These are phyloP conservation scores for Drosophila algonquin DNA, from an alignment of 2,888 invertebrate species.

Conservation along the genomic window DNA sequence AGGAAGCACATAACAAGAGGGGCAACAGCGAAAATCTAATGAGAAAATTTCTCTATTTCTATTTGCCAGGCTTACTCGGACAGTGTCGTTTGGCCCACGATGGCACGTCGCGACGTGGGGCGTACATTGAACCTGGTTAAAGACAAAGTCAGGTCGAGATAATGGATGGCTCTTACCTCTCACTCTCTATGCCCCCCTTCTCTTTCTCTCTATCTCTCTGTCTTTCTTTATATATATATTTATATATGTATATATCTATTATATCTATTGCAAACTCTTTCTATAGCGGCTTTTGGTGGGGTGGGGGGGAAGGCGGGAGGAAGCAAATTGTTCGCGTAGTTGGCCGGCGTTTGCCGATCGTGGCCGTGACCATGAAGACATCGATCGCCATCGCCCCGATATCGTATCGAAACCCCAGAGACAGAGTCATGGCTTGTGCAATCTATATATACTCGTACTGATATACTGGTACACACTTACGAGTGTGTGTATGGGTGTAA, in stretches of 20 bases:
- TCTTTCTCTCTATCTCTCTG: constrained; percentile 12
- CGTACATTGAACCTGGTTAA: constrained; percentile 73
- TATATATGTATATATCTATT: neutral
- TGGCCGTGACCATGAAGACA: constrained; percentile 75
- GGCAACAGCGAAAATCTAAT: constrained; percentile 71
- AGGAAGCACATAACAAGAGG: neutral
- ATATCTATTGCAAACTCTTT: neutral
- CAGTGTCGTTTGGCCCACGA: constrained; percentile 23
- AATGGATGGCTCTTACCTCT: constrained; percentile 22
- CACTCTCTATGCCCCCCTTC: constrained; percentile 7
- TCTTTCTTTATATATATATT: constrained; percentile 17
- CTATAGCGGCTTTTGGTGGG: constrained; percentile 13
- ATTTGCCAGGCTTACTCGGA: constrained; percentile 48
- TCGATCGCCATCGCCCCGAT: constrained; percentile 18
- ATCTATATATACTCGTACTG: constrained; percentile 32
- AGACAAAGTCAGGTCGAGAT: constrained; percentile 58
- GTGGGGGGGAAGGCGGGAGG: constrained; percentile 15
- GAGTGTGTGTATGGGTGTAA: constrained; percentile 35
- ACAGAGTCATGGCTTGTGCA: constrained; percentile 61
- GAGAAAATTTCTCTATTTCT: constrained; percentile 78
- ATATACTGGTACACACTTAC: neutral
- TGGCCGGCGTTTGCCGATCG: constrained; percentile 39
- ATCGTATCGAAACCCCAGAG: constrained; percentile 11
- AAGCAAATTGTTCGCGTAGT: constrained; percentile 54
- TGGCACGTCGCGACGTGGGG: constrained; percentile 56